Evolutionary conservation across 2,888 invertebrate genomes (phyloP), one percentile per base, ranked within the genome.

Genomic region (Trisateles emortualis): DNA sequence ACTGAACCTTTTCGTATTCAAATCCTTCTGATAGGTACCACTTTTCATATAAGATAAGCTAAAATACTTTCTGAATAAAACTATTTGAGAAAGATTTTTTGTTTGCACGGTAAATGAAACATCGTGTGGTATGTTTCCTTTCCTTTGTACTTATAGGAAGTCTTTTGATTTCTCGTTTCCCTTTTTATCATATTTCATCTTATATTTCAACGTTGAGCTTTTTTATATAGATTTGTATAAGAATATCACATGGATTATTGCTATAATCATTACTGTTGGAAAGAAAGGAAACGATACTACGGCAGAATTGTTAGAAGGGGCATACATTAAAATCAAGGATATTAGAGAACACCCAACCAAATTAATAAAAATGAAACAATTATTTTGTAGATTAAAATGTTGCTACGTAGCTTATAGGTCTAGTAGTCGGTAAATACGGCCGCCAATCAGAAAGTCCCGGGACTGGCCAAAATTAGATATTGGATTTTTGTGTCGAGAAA

Each of bases 101-200:
- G 43, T 53, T 58, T 65, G 36, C 30, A 19, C 16, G 3, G 43
- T 52, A 68, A 68, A 65, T 63, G 54, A 70, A 65, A 71, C 55
- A 54, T 52, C 47, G 32, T 57, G 47, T 42, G 63, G 59, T 58
- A 55, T 61, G 55, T 59, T 59, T 62, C 50, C 40, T 60, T 68
- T 41, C 11, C 46, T 64, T 71, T 61, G 35, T 53, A 35, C 43
- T 22, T 30, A 53, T 56, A 54, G 47, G 45, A 54, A 59, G 38
- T 55, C 46, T 49, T 57, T 47, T 19, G 44, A 36, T 45, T 44
- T 52, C 10, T 30, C 46, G 44, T 46, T 56, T 59, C 39, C 40
- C 53, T 50, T 68, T 66, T 54, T 64, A 63, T 64, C 45, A 63
- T 64, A 62, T 65, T 70, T 56, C 54, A 22, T 30, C 40, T 33